phyloP scores from a whole-genome alignment of 1,140 invertebrate genomes.

The Cydia fagiglandana region DNA sequence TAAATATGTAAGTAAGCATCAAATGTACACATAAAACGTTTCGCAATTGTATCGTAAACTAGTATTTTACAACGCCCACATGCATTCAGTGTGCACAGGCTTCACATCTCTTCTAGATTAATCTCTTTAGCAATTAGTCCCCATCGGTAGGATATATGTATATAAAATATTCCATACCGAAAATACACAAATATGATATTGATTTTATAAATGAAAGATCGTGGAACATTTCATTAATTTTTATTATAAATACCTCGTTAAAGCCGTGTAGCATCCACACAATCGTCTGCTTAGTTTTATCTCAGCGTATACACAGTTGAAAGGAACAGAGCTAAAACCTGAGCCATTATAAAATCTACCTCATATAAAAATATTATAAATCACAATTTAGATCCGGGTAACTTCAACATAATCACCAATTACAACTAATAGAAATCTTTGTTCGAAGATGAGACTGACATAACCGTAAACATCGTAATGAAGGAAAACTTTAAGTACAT shows the following conservation, averaged over 20 bases:
- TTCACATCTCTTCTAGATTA: no score
- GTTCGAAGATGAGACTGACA: background rate
- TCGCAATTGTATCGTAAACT: no score
- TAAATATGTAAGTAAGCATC: no score
- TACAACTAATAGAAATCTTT: background rate
- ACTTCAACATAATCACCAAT: constrained; percentile 9
- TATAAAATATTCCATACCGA: no score
- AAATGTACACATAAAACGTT: no score
- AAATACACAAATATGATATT: no score
- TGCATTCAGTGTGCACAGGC: no score
- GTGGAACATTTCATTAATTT: constrained; percentile 12
- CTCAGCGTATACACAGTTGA: constrained; percentile 4
- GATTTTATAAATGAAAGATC: background rate
- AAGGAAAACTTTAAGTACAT: background rate
- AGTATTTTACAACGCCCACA: no score
- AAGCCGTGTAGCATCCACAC: constrained; percentile 8
- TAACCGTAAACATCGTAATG: background rate
- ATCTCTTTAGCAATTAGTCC: no score
- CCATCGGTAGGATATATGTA: no score
- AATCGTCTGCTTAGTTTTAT: constrained; percentile 3
- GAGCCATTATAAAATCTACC: constrained; percentile 23
- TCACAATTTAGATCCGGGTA: background rate
- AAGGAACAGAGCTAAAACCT: constrained; percentile 10
- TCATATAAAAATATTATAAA: constrained; percentile 28
- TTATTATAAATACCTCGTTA: constrained; percentile 10